Evolutionary conservation across 2,113 vertebrate species (phyloP), one percentile per base, ranked within the genome.

Genomic region (Felis catus): DNA sequence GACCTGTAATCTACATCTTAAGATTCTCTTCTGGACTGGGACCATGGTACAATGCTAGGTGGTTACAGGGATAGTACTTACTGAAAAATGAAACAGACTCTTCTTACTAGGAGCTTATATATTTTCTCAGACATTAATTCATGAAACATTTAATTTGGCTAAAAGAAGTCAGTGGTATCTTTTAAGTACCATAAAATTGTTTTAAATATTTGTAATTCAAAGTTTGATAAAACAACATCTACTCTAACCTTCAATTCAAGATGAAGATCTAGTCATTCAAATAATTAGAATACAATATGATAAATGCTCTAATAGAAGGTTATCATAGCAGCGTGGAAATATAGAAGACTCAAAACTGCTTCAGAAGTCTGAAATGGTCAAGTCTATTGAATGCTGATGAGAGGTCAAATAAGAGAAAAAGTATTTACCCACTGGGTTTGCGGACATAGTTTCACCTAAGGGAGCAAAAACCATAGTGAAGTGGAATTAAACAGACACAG

Each of bases 191-290:
- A 16, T 51, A 51, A 95, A 93, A 92, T 15, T 39, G 13, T 93
- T 91, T 93, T 91, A 58, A 65, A 11, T 45, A 58, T 39, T 82
- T 88, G 80, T 36, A 95, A 86, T 71, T 92, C 27, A 91, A 15
- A 92, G 21, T 90, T 48, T 86, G n/a, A 45, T 82, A 45, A 84
- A 41, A 88, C 0, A 1, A 85, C 15, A 21, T 63, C 21, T 51
- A 1, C 11, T 80, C 19, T 84, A 63, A 94, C 27, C 27, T 79
- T 93, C 94, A 92, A 45, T 29, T 95, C 48, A 68, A 71, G 61
- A 4, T 70, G 21, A 94, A 91, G 45, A 18, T 78, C 23, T 31
- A 36, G 16, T 63, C 11, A 21, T 71, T 27, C n/a, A 82, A 15
- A n/a, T 79, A 45, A 53, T 73, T 68, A 55, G 13, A n/a, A 48